phyloP scores from a whole-genome alignment of 2,113 vertebrate species.

The Verasper variegatus region DNA sequence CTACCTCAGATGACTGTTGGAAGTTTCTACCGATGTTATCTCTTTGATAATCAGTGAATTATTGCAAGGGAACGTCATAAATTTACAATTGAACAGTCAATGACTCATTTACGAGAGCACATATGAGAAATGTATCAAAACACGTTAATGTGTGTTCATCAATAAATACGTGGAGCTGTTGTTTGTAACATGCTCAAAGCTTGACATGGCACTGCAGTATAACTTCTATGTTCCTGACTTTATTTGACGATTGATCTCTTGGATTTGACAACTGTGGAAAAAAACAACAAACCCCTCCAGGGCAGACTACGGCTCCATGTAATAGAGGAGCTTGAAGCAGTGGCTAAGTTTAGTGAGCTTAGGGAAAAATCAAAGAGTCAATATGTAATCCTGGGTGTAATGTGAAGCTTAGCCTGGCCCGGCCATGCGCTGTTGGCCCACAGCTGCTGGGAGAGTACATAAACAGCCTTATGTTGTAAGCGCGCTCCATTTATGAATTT shows the following conservation, averaged over 20 bases:
- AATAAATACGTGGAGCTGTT: constrained; percentile 22
- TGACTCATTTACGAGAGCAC: constrained; percentile 54
- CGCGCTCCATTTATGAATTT: constrained; percentile 76
- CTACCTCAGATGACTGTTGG: constrained; percentile 52
- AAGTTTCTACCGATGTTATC: constrained; percentile 61
- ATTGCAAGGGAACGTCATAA: constrained; percentile 52
- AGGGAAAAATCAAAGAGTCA: constrained; percentile 81
- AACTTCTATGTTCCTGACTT: constrained; percentile 24
- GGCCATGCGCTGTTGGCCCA: constrained; percentile 73
- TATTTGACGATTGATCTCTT: constrained; percentile 48
- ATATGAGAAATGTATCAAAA: constrained; percentile 38
- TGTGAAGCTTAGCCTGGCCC: constrained; percentile 75
- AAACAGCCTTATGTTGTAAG: constrained; percentile 57
- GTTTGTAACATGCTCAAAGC: constrained; percentile 10
- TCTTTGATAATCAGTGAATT: constrained; percentile 68
- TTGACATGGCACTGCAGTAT: constrained; percentile 3
- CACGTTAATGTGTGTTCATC: constrained; percentile 2
- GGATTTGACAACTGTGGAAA: constrained; percentile 42
- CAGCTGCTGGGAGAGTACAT: constrained; percentile 71
- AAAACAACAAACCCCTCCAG: constrained; percentile 29
- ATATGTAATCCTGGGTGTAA: constrained; percentile 83
- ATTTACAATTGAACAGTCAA: constrained; percentile 58
- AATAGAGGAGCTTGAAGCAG: constrained; percentile 69
- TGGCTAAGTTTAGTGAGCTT: constrained; percentile 82
- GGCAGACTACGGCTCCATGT: constrained; percentile 42